Evolutionary conservation across 1,140 invertebrate species (phyloP), one percentile per base, ranked within the genome.

Genomic region (Drusus annulatus): DNA sequence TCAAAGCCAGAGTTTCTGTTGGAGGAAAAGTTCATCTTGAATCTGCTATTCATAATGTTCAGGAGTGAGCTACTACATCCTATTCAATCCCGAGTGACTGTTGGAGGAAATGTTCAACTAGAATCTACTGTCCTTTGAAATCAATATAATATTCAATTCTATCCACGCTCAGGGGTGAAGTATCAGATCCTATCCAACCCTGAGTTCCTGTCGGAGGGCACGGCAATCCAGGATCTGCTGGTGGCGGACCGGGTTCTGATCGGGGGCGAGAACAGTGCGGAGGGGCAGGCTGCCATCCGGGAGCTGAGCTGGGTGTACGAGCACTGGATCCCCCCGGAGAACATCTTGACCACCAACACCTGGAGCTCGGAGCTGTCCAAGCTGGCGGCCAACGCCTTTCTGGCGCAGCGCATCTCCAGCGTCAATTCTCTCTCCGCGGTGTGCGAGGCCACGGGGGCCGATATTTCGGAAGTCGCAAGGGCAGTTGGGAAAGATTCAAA

Each of bases 281-380:
- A 95, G 84, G 98, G 98, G 0, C 91, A 93, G 76, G 91, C 91
- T 78, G 99, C 99, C 0, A 94, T 99, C 52, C 93, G 95, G 84
- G 92, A 95, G 83, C 91, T 99, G 0, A 95, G 94, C 78, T 93
- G 93, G 89, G 93, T 99, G 23, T 99, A 99, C 85, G 93, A 96
- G 86, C 94, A 97, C 86, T 99, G 99, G 99, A 97, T 99, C 84
- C 95, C 97, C 0, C 91, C 93, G 58, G 93, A 97, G 84, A 95
- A 95, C 81, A 99, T 99, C 81, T 91, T 99, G 54, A 99, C 97
- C 0, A 99, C 97, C 16, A 99, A 99, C 85, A 99, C 98, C 0
- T 99, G 98, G 98, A 99, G 98, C 62, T 99, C 98, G 0, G 99
- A 99, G 88, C 89, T 99, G 6, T 99, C 98, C 0, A 99, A 99